phyloP scores from a whole-genome alignment of 1,140 invertebrate species.

The Anagrus nilaparvatae region DNA sequence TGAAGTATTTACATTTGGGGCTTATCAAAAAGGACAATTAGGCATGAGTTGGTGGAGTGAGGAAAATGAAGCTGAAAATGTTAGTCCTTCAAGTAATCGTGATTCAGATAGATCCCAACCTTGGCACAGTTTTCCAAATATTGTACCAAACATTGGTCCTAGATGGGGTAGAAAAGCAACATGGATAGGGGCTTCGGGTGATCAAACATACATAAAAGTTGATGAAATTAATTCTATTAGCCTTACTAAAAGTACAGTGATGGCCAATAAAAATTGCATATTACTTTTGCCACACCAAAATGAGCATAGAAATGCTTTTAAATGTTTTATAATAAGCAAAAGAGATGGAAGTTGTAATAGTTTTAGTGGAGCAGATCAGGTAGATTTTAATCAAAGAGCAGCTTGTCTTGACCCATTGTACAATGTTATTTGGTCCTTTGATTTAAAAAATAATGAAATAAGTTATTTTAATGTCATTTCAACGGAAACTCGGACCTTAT shows the following conservation, averaged over 20 bases:
- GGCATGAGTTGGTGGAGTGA: slow-evolving; percentile 50
- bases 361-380: slow-evolving; percentile 67
- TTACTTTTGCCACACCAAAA: slow-evolving; percentile 59
- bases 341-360: slow-evolving; percentile 72
- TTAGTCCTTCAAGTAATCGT: slow-evolving; percentile 25
- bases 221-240: slow-evolving; percentile 90
- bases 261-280: slow-evolving; percentile 78
- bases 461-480: slow-evolving; percentile 74
- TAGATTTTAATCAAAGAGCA: slow-evolving; percentile 62
- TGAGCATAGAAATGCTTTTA: slow-evolving; percentile 58
- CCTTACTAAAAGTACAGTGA: slow-evolving; percentile 74
- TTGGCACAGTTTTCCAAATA: slow-evolving; percentile 75
- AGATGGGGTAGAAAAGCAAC: slow-evolving; percentile 73
- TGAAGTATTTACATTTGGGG: slow-evolving; percentile 89
- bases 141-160: slow-evolving; percentile 69
- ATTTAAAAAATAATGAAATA: slow-evolving; percentile 58
- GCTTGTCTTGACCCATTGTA: slow-evolving; percentile 82
- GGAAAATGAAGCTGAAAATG: slow-evolving; percentile 28
- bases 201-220: slow-evolving; percentile 88
- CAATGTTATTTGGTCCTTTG: slow-evolving; percentile 77
- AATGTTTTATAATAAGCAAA: slow-evolving; percentile 77
- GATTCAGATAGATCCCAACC: slow-evolving; percentile 36
- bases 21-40: slow-evolving; percentile 80
- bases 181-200: slow-evolving; percentile 88
- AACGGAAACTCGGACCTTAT: slow-evolving; percentile 46